Conservation (phyloP, 1,140 invertebrate genomes). For the Halotydeus destructor region DNA sequence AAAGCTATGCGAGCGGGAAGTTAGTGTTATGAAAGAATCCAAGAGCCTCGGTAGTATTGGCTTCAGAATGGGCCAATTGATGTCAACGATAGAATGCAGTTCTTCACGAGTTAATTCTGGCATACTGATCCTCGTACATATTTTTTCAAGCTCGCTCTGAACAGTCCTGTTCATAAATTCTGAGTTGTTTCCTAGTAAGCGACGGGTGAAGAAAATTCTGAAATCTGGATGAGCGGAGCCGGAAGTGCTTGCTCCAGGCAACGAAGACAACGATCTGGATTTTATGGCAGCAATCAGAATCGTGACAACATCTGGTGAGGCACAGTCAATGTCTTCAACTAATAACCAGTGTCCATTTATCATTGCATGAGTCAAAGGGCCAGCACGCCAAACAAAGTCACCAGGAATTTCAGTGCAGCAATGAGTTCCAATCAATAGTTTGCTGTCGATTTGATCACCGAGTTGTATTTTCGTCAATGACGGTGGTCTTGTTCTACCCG, state of each 20-base stretch:
- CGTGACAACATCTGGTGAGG: conserved; percentile 73
- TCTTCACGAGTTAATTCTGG: conserved; percentile 52
- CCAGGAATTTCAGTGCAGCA: conserved; percentile 87
- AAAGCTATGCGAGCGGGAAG: too few species aligned
- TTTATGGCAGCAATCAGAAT: conserved; percentile 66
- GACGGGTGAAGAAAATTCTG: conserved; percentile 14
- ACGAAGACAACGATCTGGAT: conserved; percentile 14
- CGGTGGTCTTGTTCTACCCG: conserved; percentile 35
- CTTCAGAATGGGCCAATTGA: conserved; percentile 41
- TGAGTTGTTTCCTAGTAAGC: neutral
- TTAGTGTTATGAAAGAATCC: conserved; percentile 22
- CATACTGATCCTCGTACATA: conserved; percentile 57
- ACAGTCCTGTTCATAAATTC: conserved; percentile 1
- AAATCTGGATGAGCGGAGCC: conserved; percentile 3
- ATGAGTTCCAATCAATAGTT: conserved; percentile 81
- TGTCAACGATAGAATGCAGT: conserved; percentile 34
- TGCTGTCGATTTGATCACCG: conserved; percentile 92
- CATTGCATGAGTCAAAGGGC: conserved; percentile 70
- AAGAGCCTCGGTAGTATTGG: conserved; percentile 54
- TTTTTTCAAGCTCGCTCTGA: conserved; percentile 33
- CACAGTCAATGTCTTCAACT: conserved; percentile 85
- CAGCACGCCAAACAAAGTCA: conserved; percentile 89
- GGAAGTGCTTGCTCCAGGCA: neutral
- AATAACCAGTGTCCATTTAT: conserved; percentile 71
- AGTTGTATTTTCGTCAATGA: conserved; percentile 60